Conservation (phyloP, 2,797 vertebrate species). For the Sternarchorhynchus goeldii region DNA sequence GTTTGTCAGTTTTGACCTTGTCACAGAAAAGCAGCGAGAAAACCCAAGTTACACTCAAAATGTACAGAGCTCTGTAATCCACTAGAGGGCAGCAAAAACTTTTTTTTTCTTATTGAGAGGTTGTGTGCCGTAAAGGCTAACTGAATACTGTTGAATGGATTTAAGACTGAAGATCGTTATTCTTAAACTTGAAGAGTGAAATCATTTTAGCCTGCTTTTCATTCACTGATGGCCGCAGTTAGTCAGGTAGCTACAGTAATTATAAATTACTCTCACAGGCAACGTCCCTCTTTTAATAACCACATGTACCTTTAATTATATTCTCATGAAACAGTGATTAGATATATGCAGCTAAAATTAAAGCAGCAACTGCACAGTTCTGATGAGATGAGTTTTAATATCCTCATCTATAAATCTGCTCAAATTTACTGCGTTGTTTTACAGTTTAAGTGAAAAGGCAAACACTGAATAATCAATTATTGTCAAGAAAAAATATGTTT, state of each 20-base stretch:
- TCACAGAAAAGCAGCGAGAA: background rate
- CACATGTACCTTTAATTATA: constrained; percentile 46
- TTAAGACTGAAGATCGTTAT: background rate
- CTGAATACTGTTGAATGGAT: too few relatives aligned
- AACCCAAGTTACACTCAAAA: background rate
- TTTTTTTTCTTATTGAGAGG: background rate
- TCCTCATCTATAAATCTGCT: background rate
- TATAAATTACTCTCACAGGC: constrained; percentile 15
- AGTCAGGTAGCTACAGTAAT: constrained; percentile 31
- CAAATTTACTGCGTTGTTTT: background rate
- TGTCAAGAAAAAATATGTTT: too few relatives aligned
- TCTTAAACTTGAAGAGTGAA: background rate
- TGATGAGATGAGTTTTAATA: constrained; percentile 19
- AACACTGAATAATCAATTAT: background rate
- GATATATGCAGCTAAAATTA: constrained; percentile 25
- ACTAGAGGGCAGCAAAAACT: constrained; percentile 54
- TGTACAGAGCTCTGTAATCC: constrained; percentile 32
- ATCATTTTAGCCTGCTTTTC: background rate
- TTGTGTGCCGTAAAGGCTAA: too few relatives aligned
- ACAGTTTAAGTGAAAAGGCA: constrained; percentile 1
- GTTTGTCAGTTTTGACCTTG: background rate
- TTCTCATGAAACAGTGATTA: constrained; percentile 23
- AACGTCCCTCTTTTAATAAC: constrained; percentile 35
- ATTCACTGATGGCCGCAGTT: background rate
- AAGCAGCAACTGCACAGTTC: constrained; percentile 23